phyloP scores from a whole-genome alignment of 2,797 vertebrate species.

The Calcarius lapponicus region DNA sequence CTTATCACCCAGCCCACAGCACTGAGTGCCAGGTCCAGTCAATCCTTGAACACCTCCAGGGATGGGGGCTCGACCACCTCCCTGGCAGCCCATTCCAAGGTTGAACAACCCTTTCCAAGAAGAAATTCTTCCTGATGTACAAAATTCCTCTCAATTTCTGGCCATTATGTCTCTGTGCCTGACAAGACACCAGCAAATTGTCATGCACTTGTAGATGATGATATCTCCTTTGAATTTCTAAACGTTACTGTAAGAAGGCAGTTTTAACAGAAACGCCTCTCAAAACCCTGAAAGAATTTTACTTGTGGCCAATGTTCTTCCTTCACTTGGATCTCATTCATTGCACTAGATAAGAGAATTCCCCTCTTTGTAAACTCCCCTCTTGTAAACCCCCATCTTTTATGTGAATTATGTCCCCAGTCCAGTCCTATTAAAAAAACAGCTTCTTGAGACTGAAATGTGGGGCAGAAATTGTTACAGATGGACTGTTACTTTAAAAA shows the following conservation, averaged over 20 bases:
- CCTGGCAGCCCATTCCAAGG: background rate
- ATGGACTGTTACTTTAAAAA: background rate
- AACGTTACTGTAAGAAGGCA: background rate
- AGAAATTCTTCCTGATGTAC: background rate
- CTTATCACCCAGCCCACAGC: background rate
- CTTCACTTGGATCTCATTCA: background rate
- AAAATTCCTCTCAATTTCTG: background rate
- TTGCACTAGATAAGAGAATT: background rate
- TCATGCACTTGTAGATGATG: no score
- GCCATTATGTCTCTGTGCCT: background rate
- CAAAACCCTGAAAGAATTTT: background rate
- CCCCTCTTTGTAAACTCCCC: rapidly evolving
- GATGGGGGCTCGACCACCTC: background rate
- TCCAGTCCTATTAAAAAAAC: background rate
- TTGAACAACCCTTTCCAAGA: background rate
- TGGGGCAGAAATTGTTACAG: background rate
- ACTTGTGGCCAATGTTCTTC: background rate
- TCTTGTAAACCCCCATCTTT: background rate
- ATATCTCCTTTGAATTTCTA: background rate
- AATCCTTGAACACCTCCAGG: background rate
- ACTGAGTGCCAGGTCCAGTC: background rate
- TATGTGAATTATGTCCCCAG: background rate
- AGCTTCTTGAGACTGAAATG: background rate
- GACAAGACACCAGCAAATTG: background rate
- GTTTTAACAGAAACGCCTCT: background rate